Conservation (phyloP, 2,113 vertebrate genomes). For the Sylvietta virens region DNA sequence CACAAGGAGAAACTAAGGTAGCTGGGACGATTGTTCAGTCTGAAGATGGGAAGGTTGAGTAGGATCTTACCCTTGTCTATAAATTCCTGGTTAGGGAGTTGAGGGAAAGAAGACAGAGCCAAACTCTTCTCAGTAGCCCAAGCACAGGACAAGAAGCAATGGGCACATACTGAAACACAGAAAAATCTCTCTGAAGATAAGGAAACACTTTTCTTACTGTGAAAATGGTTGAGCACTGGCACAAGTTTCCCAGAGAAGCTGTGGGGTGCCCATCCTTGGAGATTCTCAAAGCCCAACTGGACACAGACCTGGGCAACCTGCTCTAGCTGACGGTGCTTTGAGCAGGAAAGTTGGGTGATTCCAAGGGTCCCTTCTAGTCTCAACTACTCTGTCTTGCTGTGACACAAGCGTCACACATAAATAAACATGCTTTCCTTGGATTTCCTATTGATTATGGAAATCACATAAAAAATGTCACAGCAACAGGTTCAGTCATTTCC, state of each 20-base stretch:
- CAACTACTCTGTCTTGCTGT: neutral
- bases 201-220: neutral
- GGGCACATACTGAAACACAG: neutral
- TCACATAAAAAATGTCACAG: neutral
- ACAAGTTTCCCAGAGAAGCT: neutral
- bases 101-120: neutral
- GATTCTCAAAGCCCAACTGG: neutral
- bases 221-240: neutral
- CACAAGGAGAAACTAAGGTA: neutral
- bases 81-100: neutral
- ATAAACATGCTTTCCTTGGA: neutral
- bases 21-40: neutral
- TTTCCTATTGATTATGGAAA: neutral
- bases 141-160: neutral
- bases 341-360: neutral
- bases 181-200: neutral
- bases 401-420: neutral
- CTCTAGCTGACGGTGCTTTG: neutral
- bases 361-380: neutral
- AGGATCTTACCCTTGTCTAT: neutral
- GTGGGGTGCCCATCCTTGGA: neutral
- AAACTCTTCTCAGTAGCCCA: neutral
- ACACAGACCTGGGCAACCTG: neutral
- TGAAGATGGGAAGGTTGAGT: neutral
- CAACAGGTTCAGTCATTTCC: neutral